phyloP scores from a whole-genome alignment of 2,888 invertebrate genomes.

The Sisyra nigra region DNA sequence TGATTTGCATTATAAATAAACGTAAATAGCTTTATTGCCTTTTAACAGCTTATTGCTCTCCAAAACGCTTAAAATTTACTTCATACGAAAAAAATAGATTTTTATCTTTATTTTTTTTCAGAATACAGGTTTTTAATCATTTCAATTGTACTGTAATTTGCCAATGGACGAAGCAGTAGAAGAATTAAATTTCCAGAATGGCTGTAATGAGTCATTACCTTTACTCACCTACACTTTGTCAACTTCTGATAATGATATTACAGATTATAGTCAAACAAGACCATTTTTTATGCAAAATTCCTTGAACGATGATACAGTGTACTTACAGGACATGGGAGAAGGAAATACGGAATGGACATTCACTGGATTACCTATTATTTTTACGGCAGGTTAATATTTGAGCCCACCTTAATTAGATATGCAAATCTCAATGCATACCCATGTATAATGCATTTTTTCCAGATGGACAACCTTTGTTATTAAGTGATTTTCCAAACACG shows the following conservation, averaged over 20 bases:
- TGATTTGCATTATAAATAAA: too few relatives aligned
- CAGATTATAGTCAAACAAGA: background rate
- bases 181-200: background rate
- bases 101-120: too few relatives aligned
- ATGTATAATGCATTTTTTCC: background rate
- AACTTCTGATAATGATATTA: slow-evolving; percentile 1
- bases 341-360: slow-evolving; percentile 20
- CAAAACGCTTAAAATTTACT: too few relatives aligned
- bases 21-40: too few relatives aligned
- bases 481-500: background rate
- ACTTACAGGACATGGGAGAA: slow-evolving; percentile 17
- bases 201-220: background rate
- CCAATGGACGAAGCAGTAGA: slow-evolving; percentile 2
- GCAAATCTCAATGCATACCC: too few relatives aligned
- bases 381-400: slow-evolving; percentile 16
- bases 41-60: too few relatives aligned
- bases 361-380: slow-evolving; percentile 20
- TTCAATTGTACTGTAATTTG: background rate
- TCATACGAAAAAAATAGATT: too few relatives aligned
- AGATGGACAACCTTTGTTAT: slow-evolving; percentile 3
- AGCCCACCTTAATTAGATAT: background rate
- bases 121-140: too few relatives aligned
- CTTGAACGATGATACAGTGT: slow-evolving; percentile 7
- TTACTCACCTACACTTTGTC: slow-evolving; percentile 4
- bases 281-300: slow-evolving; percentile 5